A percentile compares a stretch with the other conserved stretches of the same genome.
These are phyloP conservation scores for Borostomias antarcticus DNA, from an alignment of 2,797 vertebrate species.

Conservation along the genomic window DNA sequence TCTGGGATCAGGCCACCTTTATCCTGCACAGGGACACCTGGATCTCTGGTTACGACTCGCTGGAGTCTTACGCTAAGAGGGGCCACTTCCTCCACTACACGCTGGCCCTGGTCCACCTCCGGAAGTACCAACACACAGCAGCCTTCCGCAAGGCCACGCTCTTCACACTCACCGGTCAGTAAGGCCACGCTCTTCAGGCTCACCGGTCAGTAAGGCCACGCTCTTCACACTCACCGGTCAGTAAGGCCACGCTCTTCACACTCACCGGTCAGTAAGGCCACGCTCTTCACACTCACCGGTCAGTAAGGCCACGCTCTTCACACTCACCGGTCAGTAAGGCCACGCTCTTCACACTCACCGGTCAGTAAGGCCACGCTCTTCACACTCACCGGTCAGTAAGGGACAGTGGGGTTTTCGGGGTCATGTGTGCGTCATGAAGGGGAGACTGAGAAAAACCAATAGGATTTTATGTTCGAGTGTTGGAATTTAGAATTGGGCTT, in stretches of 20 bases:
- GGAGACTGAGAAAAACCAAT: background rate
- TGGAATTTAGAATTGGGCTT: too few species aligned
- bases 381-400: conserved; percentile 82
- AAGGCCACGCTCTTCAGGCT: conserved; percentile 85
- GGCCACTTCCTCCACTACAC: conserved; percentile 84
- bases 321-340: conserved; percentile 81
- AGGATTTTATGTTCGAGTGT: background rate
- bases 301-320: conserved; percentile 87
- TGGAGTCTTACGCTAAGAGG: conserved; percentile 87
- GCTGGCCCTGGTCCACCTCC: conserved; percentile 74
- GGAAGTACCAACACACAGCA: conserved; percentile 83
- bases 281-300: too few species aligned
- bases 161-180: conserved; percentile 87
- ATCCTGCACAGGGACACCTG: conserved; percentile 86
- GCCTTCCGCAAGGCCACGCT: conserved; percentile 85
- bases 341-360: too few species aligned
- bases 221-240: conserved; percentile 90
- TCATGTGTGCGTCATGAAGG: background rate
- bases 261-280: conserved; percentile 83
- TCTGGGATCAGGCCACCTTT: conserved; percentile 88
- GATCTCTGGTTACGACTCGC: conserved; percentile 85
- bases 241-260: conserved; percentile 85
- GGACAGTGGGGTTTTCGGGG: background rate
- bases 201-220: conserved; percentile 83
- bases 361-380: conserved; percentile 87